Evolutionary conservation across 1,140 invertebrate genomes (phyloP).

Genomic region (Leptinotarsa defecta): DNA sequence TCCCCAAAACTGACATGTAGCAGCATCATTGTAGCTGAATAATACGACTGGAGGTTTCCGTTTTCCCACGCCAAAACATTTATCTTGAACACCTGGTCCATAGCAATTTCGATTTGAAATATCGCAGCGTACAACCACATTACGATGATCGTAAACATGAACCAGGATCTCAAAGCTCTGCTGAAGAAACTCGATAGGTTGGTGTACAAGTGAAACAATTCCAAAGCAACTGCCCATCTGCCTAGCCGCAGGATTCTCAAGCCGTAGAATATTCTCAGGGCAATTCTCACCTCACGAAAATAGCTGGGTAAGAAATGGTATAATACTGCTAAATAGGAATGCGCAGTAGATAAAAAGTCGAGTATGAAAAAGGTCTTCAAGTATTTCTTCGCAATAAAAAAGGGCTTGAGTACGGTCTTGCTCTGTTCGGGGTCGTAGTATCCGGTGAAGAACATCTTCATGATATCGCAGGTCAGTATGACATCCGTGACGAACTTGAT

Average conservation of each 20-base stretch:
- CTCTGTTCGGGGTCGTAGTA: conserved; percentile 25
- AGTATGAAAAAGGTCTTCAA: conserved; percentile 6
- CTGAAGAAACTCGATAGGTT: neutral
- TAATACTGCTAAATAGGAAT: neutral
- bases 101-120: no score
- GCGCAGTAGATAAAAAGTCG: neutral
- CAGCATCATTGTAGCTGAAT: neutral
- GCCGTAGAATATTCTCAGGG: neutral
- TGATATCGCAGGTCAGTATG: conserved; percentile 20
- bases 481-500: neutral
- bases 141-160: neutral
- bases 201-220: neutral
- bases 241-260: neutral
- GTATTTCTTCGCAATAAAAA: neutral
- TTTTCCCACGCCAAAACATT: no score
- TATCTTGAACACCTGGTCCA: no score
- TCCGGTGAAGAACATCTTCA: conserved; percentile 32
- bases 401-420: conserved; percentile 14
- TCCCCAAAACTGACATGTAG: neutral
- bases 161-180: neutral
- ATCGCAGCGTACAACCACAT: neutral
- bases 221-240: neutral
- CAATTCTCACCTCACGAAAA: neutral
- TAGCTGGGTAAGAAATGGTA: neutral
- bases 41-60: no score